Conservation (phyloP, 2,888 invertebrate genomes). For the Noctua pronuba region DNA sequence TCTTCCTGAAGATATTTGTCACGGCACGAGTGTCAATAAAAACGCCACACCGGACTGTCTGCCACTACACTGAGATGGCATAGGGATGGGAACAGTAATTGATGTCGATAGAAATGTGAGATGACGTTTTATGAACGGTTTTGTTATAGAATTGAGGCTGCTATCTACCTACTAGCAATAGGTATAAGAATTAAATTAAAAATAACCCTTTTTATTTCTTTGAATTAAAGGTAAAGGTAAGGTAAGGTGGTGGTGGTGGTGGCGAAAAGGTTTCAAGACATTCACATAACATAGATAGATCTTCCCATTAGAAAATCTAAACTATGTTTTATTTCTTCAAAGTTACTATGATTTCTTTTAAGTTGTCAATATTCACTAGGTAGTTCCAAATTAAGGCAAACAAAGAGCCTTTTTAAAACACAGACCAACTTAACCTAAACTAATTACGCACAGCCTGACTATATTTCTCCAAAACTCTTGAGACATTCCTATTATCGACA, state of each 20-base stretch:
- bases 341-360: background rate
- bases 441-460: constrained; percentile 23
- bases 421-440: background rate
- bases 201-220: background rate
- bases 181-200: background rate
- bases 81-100: constrained; percentile 74
- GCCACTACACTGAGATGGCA: constrained; percentile 79
- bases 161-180: background rate
- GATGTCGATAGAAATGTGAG: constrained; percentile 35
- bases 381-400: background rate
- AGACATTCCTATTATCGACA: constrained; percentile 65
- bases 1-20: constrained; percentile 87
- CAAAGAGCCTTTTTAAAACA: background rate
- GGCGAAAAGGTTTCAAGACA: no score
- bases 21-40: constrained; percentile 90
- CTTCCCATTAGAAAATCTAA: background rate
- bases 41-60: constrained; percentile 90
- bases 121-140: background rate
- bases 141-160: background rate
- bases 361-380: no score
- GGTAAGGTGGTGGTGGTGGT: no score
- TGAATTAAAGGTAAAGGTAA: background rate
- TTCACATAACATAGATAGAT: background rate
- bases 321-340: background rate
- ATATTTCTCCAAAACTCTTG: constrained; percentile 24